phyloP scores from a whole-genome alignment of 2,888 invertebrate genomes.

The Polydrusus cervinus region DNA sequence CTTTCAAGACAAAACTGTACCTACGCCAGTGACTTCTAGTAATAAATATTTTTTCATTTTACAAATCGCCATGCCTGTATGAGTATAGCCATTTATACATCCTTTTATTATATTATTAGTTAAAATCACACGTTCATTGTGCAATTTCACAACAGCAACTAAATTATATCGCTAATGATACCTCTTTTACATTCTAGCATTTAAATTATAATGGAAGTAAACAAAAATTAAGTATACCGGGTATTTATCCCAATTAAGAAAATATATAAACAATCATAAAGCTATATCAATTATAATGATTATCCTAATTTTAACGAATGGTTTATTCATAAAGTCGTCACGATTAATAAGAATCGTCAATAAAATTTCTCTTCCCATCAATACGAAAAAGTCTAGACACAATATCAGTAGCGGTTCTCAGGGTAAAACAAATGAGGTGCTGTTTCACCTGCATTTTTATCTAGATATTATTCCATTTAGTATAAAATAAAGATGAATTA shows the following conservation, averaged over 20 bases:
- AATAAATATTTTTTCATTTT: too few relatives aligned
- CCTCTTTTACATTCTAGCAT: background rate
- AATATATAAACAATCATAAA: conserved; percentile 7
- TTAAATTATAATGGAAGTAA: conserved; percentile 14
- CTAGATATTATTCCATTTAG: too few relatives aligned
- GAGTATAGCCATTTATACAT: too few relatives aligned
- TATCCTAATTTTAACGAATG: background rate
- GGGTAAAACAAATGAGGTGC: too few relatives aligned
- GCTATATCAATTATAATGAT: conserved; percentile 7
- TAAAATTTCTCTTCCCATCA: conserved; percentile 18
- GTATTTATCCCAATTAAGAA: conserved; percentile 5
- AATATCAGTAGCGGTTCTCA: too few relatives aligned
- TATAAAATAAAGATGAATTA: too few relatives aligned
- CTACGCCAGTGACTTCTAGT: too few relatives aligned
- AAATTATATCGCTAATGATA: background rate
- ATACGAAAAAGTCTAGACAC: conserved; percentile 5
- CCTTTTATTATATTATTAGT: too few relatives aligned
- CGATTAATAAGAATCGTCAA: conserved; percentile 5
- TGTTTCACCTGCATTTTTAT: too few relatives aligned
- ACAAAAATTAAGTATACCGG: background rate
- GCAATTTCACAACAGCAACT: background rate
- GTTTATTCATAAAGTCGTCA: conserved; percentile 9
- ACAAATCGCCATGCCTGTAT: too few relatives aligned
- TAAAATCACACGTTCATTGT: too few relatives aligned
- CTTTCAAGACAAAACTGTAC: too few relatives aligned